Evolutionary conservation across 2,797 vertebrate species (phyloP).

Genomic region (Parotocinclus haroldoi): DNA sequence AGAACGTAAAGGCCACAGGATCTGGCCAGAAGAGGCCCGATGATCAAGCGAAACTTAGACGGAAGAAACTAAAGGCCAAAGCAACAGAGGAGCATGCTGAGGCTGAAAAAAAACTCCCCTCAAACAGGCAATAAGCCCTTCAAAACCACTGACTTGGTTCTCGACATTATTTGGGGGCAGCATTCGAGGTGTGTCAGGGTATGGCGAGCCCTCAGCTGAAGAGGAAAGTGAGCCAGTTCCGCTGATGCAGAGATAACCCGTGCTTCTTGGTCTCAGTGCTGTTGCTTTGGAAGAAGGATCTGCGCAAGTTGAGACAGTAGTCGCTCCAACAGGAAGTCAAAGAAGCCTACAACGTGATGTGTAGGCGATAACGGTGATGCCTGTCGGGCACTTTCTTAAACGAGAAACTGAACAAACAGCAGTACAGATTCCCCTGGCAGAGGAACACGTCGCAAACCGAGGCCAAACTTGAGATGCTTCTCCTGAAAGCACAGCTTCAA

Average conservation of each 20-base stretch:
- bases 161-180: conserved; percentile 2
- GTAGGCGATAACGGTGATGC: conserved; percentile 30
- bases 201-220: conserved; percentile 1
- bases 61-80: conserved; percentile 11
- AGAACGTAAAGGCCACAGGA: conserved; percentile 4
- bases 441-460: conserved; percentile 37
- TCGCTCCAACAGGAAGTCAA: conserved; percentile 16
- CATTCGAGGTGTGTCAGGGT: conserved; percentile 20
- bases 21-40: conserved; percentile 18
- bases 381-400: conserved; percentile 36
- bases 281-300: conserved; percentile 20
- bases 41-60: conserved; percentile 23
- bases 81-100: conserved; percentile 2
- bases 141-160: conserved; percentile 1
- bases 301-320: conserved; percentile 12
- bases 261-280: conserved; percentile 26
- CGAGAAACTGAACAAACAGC: conserved; percentile 30
- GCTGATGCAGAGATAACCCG: conserved; percentile 23
- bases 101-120: conserved; percentile 2
- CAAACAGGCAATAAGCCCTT: conserved; percentile 11
- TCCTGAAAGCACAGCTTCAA: conserved; percentile 26
- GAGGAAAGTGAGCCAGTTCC: conserved; percentile 13
- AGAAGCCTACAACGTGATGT: conserved; percentile 11
- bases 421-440: conserved; percentile 29
- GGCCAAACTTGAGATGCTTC: conserved; percentile 23